Base-by-base conservation (phyloP, 2,797 vertebrate genomes). In the Sebastes diploproa region DNA sequence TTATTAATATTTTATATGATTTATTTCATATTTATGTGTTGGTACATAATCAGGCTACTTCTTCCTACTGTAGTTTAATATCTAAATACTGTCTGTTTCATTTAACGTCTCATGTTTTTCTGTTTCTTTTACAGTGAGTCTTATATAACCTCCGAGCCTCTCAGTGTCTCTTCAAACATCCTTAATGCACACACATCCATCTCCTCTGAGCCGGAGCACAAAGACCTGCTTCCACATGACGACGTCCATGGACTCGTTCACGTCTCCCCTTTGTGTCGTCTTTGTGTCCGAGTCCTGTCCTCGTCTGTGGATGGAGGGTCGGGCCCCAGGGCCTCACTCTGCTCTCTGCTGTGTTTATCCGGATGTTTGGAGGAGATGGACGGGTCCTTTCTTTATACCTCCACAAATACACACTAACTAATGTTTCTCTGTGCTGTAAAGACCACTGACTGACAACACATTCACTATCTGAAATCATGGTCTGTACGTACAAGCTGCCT, bases 201-300 rank as follows among this genome's bases (percentile, higher is more conserved):
- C 75, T 88, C 82, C 77, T 64, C 23, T 25, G 77, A 79, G 78
- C 27, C 29, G 1, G 30, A 60, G 68, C 85, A 90, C 77, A 87
- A 90, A 89, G 81, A 36, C 63, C 73, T 11, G 69, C 77, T 76
- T 87, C 88, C 86, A 86, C 88, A 75, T 83, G 77, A 86, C 0
- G 30, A 62, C 42, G 16, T 60, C 85, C 79, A 60, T 52, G 65
- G 75, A 85, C 46, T 52, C 46, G 46, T 84, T 77, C 61, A 67
- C 61, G 20, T 58, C 78, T 87, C 42, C 6, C 20, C 46, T 52
- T 52, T 52, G 46, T 52, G 46, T 42, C 13, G 38, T 42, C 38
- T 42, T 91, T 88, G 80, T 91, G 79, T 72, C 8, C 14, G 46
- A 72, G 70, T 56, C 56, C 67, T 77, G 38, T 59, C 3, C 58